Conservation (phyloP, 2,797 vertebrate genomes). For the Lophius americanus region DNA sequence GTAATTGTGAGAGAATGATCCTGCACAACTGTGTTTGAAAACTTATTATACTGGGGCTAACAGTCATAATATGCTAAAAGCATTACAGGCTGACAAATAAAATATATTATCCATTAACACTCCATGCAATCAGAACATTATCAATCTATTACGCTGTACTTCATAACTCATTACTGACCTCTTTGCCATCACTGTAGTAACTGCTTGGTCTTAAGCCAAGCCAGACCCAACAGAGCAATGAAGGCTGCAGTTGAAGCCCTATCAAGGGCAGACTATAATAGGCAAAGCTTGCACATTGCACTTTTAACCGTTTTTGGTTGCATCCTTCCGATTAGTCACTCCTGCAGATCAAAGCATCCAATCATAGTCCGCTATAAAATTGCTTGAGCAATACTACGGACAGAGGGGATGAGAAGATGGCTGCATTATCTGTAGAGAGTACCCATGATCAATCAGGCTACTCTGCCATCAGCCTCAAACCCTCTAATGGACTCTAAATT, state of each 20-base stretch:
- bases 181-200: conserved; percentile 27
- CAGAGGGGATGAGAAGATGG: conserved; percentile 1
- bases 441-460: conserved; percentile 54
- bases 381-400: neutral
- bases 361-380: neutral
- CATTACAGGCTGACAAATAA: neutral
- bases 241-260: conserved; percentile 27
- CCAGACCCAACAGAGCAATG: conserved; percentile 16
- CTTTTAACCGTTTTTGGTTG: conserved; percentile 36
- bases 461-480: conserved; percentile 56
- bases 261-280: conserved; percentile 44
- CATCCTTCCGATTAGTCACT: conserved; percentile 25
- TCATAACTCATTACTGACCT: neutral
- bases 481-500: conserved; percentile 73
- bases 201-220: conserved; percentile 23
- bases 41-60: neutral
- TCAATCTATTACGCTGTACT: neutral
- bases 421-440: conserved; percentile 41
- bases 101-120: neutral
- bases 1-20: neutral
- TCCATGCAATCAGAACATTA: neutral
- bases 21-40: neutral
- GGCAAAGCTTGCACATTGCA: conserved; percentile 28
- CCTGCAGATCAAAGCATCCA: conserved; percentile 9
- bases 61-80: neutral